Base-by-base conservation (phyloP, 2,797 vertebrate species). In the Danio kyathit region DNA sequence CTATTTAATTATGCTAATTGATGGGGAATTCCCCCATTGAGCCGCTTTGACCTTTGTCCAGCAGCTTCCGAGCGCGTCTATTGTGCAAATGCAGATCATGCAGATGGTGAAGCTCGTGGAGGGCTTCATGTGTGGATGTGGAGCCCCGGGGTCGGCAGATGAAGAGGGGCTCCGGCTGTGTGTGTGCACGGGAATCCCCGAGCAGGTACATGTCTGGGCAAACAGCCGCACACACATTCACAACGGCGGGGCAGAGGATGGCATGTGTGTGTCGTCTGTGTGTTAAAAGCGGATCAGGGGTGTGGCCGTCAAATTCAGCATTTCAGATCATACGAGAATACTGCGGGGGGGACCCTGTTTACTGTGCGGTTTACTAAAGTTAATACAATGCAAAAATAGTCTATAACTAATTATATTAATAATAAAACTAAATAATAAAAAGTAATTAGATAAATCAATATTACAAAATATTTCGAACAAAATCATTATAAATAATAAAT, bases 201-300 rank as follows among this genome's bases (percentile, higher is more conserved):
- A 52, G 57, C 86, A 90, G 90, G 88, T 93, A 94, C 94, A 94
- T 95, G 94, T 83, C 91, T 81, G 59, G 94, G 84, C 93, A 49
- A 90, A 87, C 79, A 81, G 83, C 91, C 87, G 65, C 74, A 48
- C 56, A 19, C 64, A 44, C 13, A 83, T 65, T 54, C 49, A 52
- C 10, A 52, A 49, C 5, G 12, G 49, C 46, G 49, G 11, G 38
- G 41, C 59, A 21, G 10, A 17, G 17, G 16, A 19, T 21, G 73
- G 10, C 29, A 61, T 54, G 48, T 54, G 16, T 46, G 14, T 29
- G 41, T 56, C 5, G 8, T 59, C 19, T 59, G 56, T 11, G 9
- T 61, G 43, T 49, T 76, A 44, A 14, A 46, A 38, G 13, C 7
- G 52, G 43, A 19, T 40, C 29, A 76, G 2, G 9, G n/a, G 29